phyloP scores from a whole-genome alignment of 1,140 invertebrate species.

The Parasteatoda tepidariorum region DNA sequence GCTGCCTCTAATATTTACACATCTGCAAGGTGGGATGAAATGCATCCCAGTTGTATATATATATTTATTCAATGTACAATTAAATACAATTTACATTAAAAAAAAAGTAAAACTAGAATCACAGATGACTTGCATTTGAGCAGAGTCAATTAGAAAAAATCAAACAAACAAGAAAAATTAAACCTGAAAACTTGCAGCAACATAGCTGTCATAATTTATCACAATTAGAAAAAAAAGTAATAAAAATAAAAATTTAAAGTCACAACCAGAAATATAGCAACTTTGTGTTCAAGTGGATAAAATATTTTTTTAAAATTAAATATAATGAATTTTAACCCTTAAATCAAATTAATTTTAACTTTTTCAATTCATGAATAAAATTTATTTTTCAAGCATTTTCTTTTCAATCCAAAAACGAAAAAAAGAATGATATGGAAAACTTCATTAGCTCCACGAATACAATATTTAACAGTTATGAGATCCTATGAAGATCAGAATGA shows the following conservation, averaged over 20 bases:
- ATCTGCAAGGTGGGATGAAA: background rate
- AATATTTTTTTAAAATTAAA: too few species aligned
- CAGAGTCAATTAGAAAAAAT: background rate
- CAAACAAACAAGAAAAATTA: background rate
- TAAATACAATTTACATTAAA: slow-evolving; percentile 58
- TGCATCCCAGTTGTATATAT: background rate
- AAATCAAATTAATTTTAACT: too few species aligned
- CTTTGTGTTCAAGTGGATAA: too few species aligned
- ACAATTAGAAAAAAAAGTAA: background rate
- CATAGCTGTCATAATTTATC: background rate
- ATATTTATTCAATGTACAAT: slow-evolving; percentile 47
- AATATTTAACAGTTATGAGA: too few species aligned
- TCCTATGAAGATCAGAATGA: too few species aligned
- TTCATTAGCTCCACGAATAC: too few species aligned
- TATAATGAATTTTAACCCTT: too few species aligned
- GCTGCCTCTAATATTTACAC: slow-evolving; percentile 49
- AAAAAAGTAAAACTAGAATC: slow-evolving; percentile 36
- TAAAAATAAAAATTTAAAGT: background rate
- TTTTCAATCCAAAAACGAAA: too few species aligned
- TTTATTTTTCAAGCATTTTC: too few species aligned
- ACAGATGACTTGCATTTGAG: slow-evolving; percentile 34
- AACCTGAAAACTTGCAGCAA: background rate
- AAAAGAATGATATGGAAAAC: too few species aligned
- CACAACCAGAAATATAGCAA: background rate
- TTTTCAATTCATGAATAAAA: too few species aligned